Evolutionary conservation across 2,888 invertebrate genomes (phyloP), one percentile per base, ranked within the genome.

Genomic region (Keiferia lycopersicella): DNA sequence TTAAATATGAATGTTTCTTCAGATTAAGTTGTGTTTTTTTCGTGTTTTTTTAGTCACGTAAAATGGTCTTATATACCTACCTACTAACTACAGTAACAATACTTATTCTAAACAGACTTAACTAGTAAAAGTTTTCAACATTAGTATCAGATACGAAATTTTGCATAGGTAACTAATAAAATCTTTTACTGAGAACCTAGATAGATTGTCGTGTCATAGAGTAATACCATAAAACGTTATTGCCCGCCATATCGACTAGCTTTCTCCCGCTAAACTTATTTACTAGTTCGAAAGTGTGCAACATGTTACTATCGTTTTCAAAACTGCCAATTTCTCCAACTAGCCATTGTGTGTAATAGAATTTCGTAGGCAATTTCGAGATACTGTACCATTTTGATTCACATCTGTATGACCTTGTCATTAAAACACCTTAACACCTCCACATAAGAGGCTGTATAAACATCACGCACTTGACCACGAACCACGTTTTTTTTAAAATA

Each of bases 141-240:
- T n/a, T n/a, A n/a, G n/a, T n/a, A n/a, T n/a, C n/a, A n/a, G n/a
- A n/a, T n/a, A n/a, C n/a, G n/a, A n/a, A n/a, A n/a, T n/a, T n/a
- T n/a, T n/a, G n/a, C 26, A 26, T 26, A 26, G 2, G 26, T 26
- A 26, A 4, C 3, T 26, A 26, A 26, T 4, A 26, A 26, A 2
- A 26, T 26, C 26, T 26, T 26, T 2, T 26, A 26, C 3, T 2
- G 2, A 26, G 26, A 6, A 26, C 26, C 6, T 26, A 50, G 20
- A 50, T 50, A 50, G 14, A 26, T 56, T 34, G 16, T 56, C 56
- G 56, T 56, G 56, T 18, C 56, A 56, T 34, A 56, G 16, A 56
- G 56, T 34, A 30, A 34, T 56, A 16, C 41, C 16, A 57, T 63
- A 63, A 63, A 57, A 63, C 30, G 30, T 26, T 41, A 62, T 56